These are phyloP conservation scores for Seira ritae DNA, from an alignment of 2,888 invertebrate species.

Conservation along the genomic window DNA sequence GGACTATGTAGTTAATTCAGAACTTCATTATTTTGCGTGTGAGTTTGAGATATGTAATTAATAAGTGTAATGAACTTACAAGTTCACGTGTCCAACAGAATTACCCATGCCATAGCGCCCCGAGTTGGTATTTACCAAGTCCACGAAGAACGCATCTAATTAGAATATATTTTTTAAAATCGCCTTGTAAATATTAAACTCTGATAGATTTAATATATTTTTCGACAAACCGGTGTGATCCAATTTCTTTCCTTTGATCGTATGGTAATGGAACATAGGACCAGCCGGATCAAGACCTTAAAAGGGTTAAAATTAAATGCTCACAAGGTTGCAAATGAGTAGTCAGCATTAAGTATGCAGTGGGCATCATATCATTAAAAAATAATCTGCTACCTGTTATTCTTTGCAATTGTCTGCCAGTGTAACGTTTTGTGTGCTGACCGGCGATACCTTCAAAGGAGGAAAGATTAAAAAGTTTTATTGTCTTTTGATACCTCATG, in stretches of 20 bases:
- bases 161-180: too few species aligned
- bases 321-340: too few species aligned
- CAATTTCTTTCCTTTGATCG: slow-evolving; percentile 61
- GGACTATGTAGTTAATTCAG: too few species aligned
- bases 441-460: slow-evolving; percentile 57
- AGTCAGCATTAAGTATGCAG: too few species aligned
- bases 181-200: too few species aligned
- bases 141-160: slow-evolving; percentile 66
- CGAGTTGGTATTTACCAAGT: slow-evolving; percentile 62
- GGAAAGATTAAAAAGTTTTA: too few species aligned
- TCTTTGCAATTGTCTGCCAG: slow-evolving; percentile 64
- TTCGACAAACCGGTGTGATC: too few species aligned
- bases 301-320: neutral
- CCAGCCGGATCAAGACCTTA: slow-evolving; percentile 67
- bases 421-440: slow-evolving; percentile 63
- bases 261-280: slow-evolving; percentile 58
- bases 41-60: too few species aligned
- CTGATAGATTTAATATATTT: too few species aligned
- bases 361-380: too few species aligned
- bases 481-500: too few species aligned
- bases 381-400: slow-evolving; percentile 60
- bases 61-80: slow-evolving; percentile 41
- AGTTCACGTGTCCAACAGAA: slow-evolving; percentile 64
- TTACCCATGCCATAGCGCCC: slow-evolving; percentile 62
- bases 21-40: too few species aligned